phyloP scores from a whole-genome alignment of 2,113 vertebrate genomes.

The Talpa occidentalis region DNA sequence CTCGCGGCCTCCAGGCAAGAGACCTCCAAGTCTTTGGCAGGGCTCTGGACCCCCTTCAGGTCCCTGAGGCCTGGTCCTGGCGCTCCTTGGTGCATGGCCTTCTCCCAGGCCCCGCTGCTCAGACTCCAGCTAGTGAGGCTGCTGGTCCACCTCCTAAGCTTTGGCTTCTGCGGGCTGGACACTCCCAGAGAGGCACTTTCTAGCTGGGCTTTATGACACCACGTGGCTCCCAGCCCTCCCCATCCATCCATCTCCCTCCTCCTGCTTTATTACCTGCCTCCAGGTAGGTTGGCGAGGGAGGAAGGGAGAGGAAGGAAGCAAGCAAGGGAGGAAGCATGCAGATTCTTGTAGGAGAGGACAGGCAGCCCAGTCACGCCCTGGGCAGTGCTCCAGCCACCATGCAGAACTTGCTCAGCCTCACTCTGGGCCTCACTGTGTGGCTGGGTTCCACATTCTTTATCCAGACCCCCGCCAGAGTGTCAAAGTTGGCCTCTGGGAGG shows the following conservation, averaged over 20 bases:
- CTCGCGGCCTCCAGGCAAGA: neutral
- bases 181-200: conserved; percentile 79
- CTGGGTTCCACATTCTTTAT: neutral
- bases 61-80: conserved; percentile 68
- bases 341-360: conserved; percentile 60
- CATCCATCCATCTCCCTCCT: conserved; percentile 73
- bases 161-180: conserved; percentile 67
- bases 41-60: conserved; percentile 83
- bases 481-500: neutral
- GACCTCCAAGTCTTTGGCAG: conserved; percentile 86
- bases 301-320: conserved; percentile 69
- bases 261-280: conserved; percentile 84
- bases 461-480: neutral
- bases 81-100: conserved; percentile 71
- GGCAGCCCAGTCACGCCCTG: neutral
- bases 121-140: neutral
- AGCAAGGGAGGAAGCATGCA: conserved; percentile 71
- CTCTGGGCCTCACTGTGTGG: neutral
- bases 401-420: neutral
- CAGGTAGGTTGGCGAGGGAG: conserved; percentile 81
- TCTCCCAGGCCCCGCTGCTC: neutral
- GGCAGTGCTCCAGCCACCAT: neutral
- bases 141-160: neutral
- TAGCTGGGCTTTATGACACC: conserved; percentile 78
- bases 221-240: conserved; percentile 77